Evolutionary conservation across 2,888 invertebrate species (phyloP).

Genomic region (Polyommatus icarus): DNA sequence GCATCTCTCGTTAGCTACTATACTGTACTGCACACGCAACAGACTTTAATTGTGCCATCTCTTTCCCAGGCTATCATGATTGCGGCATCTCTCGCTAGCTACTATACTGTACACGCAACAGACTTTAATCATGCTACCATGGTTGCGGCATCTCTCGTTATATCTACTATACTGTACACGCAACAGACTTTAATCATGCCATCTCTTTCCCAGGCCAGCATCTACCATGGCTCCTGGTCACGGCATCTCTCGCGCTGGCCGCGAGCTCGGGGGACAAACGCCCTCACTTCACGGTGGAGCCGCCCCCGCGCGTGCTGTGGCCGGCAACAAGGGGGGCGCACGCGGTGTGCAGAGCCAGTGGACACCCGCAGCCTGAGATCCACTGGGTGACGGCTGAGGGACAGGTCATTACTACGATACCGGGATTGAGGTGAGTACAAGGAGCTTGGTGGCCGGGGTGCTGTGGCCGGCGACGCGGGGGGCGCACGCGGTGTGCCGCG

Average conservation of each 20-base stretch:
- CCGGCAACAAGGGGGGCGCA: conserved; percentile 70
- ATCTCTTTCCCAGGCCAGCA: conserved; percentile 45
- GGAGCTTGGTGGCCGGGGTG: conserved; percentile 50
- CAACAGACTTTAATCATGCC: no score
- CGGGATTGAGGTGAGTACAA: conserved; percentile 64
- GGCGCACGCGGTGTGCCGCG: conserved; percentile 66
- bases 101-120: no score
- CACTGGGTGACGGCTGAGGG: conserved; percentile 75
- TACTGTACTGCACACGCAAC: no score
- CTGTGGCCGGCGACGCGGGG: conserved; percentile 73
- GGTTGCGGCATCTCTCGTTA: not conserved
- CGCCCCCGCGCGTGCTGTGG: conserved; percentile 70
- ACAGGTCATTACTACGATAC: conserved; percentile 71
- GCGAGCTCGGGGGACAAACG: conserved; percentile 63
- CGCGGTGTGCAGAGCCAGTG: conserved; percentile 65
- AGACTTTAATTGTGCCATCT: no score
- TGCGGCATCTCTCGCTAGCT: no score
- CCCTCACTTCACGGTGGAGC: conserved; percentile 67
- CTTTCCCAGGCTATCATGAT: no score
- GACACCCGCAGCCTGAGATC: conserved; percentile 67
- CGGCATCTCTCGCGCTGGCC: conserved; percentile 50
- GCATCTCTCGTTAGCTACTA: no score
- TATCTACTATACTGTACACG: no score
- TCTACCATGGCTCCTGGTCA: conserved; percentile 51
- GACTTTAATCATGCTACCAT: no score